Percentiles rank a stretch among this genome's conserved stretches.
Conservation (phyloP, 1,140 invertebrate species). For the Aphaenogaster floridana region DNA sequence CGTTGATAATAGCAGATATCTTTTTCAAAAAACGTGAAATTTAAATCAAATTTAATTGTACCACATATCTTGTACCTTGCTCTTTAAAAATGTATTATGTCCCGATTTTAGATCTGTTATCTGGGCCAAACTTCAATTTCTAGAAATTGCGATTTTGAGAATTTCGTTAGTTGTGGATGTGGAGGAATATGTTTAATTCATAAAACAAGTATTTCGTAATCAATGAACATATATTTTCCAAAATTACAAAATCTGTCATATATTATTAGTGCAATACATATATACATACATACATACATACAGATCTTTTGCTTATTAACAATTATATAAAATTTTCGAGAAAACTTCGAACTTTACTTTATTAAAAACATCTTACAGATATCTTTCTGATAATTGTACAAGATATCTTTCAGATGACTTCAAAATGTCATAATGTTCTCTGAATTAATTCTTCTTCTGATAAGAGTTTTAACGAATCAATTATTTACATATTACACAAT, state of each 20-base stretch:
- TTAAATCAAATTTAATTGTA: neutral
- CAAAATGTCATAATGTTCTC: no score
- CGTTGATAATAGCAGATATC: neutral
- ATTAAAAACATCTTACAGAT: neutral
- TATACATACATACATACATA: neutral
- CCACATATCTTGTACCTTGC: neutral
- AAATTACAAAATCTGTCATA: neutral
- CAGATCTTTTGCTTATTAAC: neutral
- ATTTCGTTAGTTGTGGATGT: no score
- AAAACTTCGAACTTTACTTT: neutral
- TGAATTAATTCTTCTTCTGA: no score
- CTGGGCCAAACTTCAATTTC: no score
- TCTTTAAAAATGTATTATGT: neutral
- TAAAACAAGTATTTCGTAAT: neutral
- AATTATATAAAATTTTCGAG: neutral
- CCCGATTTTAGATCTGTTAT: no score
- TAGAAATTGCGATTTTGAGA: no score
- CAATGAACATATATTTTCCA: neutral
- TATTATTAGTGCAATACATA: neutral
- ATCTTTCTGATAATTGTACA: neutral
- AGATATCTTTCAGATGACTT: neutral
- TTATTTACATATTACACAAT: no score
- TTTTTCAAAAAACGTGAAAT: neutral
- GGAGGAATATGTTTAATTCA: no score
- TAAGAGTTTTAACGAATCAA: no score